Base-by-base conservation (phyloP, 2,888 invertebrate genomes). In the Cetonia aurata region DNA sequence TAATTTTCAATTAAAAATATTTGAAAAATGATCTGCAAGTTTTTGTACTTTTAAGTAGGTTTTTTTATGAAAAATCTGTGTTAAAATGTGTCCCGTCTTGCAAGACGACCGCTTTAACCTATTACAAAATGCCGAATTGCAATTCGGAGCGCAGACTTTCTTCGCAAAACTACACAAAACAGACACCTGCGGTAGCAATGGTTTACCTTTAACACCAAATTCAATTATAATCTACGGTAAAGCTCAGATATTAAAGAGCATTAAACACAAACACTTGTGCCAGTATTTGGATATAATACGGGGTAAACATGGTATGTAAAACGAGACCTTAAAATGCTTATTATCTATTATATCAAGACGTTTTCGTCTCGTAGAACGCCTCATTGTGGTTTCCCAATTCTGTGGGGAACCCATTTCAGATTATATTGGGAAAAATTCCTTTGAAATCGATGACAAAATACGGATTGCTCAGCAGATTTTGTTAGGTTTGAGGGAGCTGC, bases 201-300 rank as follows among this genome's bases (percentile, higher is more conserved):
- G 99, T 0, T 86, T 99, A 57, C 99, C 99, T 0, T 86, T 98
- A 17, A 98, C 98, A 0, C 98, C 98, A 1, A 98, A 98, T 85
- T 97, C 98, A 0, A 96, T 98, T 73, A 94, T 95, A 69, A 96
- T 99, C 80, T 87, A 96, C 69, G 98, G 98, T 6, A 89, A 91
- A 79, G 94, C 97, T 31, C 96, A 97, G 82, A 87, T 89, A 72
- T 86, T 98, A 13, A 92, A 94, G 80, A 91, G 91, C 0, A 86
- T 96, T 65, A 87, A 90, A 71, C 96, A 96, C 83, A 90, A 90
- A 0, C 90, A 95, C 85, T 86, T 99, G 62, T 96, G 96, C 79
- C 90, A 92, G 71, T 98, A 98, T 85, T 86, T 99, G 52, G 97
- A 98, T 84, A 91, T 98, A 67, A 91, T 95, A 74, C 88, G 97